Evolutionary conservation across 2,113 vertebrate species (phyloP), one percentile per base, ranked within the genome.

Genomic region (Passerina amoena): DNA sequence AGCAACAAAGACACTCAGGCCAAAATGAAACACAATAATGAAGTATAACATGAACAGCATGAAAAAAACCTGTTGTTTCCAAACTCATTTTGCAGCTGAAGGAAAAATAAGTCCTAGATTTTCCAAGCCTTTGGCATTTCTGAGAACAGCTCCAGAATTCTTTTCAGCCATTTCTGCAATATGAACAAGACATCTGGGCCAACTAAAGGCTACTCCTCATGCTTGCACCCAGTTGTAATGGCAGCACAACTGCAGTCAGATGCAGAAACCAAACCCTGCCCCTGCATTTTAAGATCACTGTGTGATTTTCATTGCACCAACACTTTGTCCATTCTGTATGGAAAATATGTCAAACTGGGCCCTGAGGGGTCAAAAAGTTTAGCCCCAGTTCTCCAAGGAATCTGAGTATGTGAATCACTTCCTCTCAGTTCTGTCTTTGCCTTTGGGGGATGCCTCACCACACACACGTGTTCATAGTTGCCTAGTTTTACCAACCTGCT

Each of bases 401-500:
- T 40, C 31, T 59, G 22, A 59, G 19, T 9, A n/a, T 2, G 37
- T 0, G 1, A 50, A 68, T 53, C 22, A 21, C 25, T 90, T 68
- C 63, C 35, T 64, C 23, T 16, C 14, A 13, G 44, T 1, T 95
- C 24, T 28, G 53, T 47, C 23, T 19, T 85, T 87, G 40, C 18
- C 64, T 92, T 81, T 20, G 21, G 44, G 77, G 75, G 50, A 68
- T 86, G 47, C 44, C 40, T 61, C 76, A 44, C 33, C 35, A 71
- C 51, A 64, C 53, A 1, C 18, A 2, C 6, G 27, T 30, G 30
- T 92, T 86, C 66, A n/a, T 16, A 84, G 88, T 35, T 82, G 80
- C 63, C 75, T 87, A 48, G 53, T 79, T 91, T 91, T 78, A 80
- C 57, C 86, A 50, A 91, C 90, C 82, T 83, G 83, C 77, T 79